These are phyloP conservation scores for Lutraria rhynchaena DNA, from an alignment of 1,140 invertebrate genomes.

Conservation along the genomic window DNA sequence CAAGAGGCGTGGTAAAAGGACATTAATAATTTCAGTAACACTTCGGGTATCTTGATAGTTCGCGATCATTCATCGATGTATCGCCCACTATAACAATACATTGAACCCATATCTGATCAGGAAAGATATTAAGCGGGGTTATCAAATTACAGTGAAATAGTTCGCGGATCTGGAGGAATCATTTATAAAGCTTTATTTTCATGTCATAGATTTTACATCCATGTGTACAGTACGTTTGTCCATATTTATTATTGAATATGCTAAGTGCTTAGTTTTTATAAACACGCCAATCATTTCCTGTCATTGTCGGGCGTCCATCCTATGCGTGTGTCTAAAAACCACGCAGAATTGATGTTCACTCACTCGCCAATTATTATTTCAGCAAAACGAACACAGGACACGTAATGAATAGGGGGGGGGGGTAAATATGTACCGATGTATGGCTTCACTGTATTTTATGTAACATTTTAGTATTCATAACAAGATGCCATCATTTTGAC, in stretches of 20 bases:
- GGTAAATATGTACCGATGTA: no score
- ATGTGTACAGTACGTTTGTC: conserved; percentile 37
- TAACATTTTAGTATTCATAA: conserved; percentile 59
- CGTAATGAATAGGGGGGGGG: no score
- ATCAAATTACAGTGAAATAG: conserved; percentile 48
- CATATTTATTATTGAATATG: conserved; percentile 25
- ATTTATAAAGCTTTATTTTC: conserved; percentile 58
- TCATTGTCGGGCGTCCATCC: neutral
- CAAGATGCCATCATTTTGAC: conserved; percentile 45
- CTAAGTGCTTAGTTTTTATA: conserved; percentile 41
- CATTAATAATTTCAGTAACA: conserved; percentile 34
- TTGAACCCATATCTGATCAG: conserved; percentile 49
- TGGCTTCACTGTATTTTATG: conserved; percentile 24
- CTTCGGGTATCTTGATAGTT: neutral
- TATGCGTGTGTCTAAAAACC: no score
- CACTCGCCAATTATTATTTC: no score
- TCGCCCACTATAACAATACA: conserved; percentile 29
- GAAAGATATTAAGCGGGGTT: conserved; percentile 8
- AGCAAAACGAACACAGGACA: no score
- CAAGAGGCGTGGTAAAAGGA: conserved; percentile 24
- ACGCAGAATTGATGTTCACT: conserved; percentile 10
- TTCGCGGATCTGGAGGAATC: conserved; percentile 23
- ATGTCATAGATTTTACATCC: conserved; percentile 31
- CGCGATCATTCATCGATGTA: conserved; percentile 31
- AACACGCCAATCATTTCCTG: conserved; percentile 40